Conservation (phyloP, 2,888 invertebrate genomes). For the Macrosiphum euphorbiae region DNA sequence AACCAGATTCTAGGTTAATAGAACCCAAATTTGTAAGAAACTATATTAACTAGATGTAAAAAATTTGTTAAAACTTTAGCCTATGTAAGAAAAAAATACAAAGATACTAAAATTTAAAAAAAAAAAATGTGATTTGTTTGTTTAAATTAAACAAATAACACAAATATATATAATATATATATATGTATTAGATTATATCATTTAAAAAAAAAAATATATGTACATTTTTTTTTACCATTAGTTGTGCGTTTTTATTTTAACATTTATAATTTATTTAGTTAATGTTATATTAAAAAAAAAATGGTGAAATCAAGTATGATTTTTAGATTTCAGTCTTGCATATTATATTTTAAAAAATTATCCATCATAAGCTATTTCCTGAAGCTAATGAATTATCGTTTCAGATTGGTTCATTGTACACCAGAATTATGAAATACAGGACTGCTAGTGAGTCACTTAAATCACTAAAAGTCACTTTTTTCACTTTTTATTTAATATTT, state of each 20-base stretch:
- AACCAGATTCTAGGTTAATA: conserved; percentile 44
- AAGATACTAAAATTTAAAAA: conserved; percentile 46
- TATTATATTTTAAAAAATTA: neutral
- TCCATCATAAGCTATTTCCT: no score
- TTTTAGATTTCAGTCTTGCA: no score
- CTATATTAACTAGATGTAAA: conserved; percentile 38
- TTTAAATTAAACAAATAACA: conserved; percentile 60
- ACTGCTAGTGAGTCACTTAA: no score
- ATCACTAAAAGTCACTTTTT: no score
- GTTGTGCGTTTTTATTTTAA: conserved; percentile 33
- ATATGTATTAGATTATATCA: conserved; percentile 50
- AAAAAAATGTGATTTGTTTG: conserved; percentile 56
- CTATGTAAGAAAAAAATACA: conserved; percentile 56
- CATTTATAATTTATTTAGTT: neutral
- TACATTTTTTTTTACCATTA: conserved; percentile 63
- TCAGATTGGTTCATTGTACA: no score
- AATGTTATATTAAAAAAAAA: neutral
- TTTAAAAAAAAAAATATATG: conserved; percentile 56
- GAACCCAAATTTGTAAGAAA: conserved; percentile 53
- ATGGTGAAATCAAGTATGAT: neutral
- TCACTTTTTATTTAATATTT: no score
- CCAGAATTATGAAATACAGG: no score
- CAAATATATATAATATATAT: conserved; percentile 41
- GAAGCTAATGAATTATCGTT: no score
- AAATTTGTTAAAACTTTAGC: conserved; percentile 53